These are phyloP conservation scores for Phalacrocorax aristotelis DNA, from an alignment of 2,113 vertebrate genomes.

Conservation along the genomic window DNA sequence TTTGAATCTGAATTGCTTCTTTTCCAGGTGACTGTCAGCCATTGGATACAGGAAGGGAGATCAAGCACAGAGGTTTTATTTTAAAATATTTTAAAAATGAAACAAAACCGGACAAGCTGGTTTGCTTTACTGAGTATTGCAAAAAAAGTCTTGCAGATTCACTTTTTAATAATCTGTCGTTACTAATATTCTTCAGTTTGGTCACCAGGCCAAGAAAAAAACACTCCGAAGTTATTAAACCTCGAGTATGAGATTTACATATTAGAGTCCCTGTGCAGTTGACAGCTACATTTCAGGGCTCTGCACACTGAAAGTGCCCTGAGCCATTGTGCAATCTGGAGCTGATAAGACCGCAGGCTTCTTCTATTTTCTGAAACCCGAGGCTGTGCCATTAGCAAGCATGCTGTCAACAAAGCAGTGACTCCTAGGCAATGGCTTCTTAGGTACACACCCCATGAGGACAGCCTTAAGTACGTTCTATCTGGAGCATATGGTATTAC, in stretches of 20 bases:
- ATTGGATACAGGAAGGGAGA: neutral
- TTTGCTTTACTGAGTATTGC: neutral
- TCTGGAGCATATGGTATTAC: neutral
- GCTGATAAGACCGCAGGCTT: neutral
- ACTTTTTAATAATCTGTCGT: neutral
- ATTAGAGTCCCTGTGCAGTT: fast-evolving
- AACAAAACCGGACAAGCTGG: neutral
- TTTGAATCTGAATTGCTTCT: neutral
- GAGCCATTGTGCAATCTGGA: neutral
- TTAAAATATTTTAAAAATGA: neutral
- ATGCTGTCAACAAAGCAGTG: neutral
- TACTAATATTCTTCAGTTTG: neutral
- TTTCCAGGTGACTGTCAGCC: neutral
- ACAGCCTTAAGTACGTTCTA: neutral
- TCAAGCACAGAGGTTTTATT: neutral
- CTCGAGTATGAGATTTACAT: neutral
- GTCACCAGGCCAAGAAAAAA: neutral
- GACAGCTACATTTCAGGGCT: neutral
- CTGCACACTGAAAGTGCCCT: neutral
- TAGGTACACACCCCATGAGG: neutral
- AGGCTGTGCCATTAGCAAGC: neutral
- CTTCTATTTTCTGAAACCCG: neutral
- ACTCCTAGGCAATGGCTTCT: neutral
- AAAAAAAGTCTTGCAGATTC: neutral
- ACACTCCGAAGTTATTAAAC: neutral